Percentiles rank a stretch among this genome's conserved stretches.
phyloP scores from a whole-genome alignment of 2,113 vertebrate genomes.

The Paramormyrops kingsleyae region DNA sequence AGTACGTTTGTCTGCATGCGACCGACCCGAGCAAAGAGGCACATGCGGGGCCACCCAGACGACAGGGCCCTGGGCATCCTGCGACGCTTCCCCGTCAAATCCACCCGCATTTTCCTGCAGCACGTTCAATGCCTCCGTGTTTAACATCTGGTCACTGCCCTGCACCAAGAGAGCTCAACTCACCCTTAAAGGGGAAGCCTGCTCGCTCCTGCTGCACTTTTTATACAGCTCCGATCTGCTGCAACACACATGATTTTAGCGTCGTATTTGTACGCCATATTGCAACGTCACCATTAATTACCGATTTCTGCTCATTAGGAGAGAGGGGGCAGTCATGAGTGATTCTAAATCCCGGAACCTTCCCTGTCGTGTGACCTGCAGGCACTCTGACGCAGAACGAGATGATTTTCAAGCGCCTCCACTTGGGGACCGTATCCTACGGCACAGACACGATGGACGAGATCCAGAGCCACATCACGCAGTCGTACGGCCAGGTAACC shows the following conservation, averaged over 20 bases:
- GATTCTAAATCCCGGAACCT: neutral
- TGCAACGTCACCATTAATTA: neutral
- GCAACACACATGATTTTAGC: neutral
- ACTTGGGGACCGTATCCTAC: slow-evolving; percentile 92
- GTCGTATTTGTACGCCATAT: neutral
- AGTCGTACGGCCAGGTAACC: slow-evolving; percentile 75
- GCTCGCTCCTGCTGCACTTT: neutral
- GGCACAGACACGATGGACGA: slow-evolving; percentile 96
- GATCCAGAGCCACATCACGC: slow-evolving; percentile 82
- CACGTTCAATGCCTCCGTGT: neutral
- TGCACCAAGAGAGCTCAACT: neutral
- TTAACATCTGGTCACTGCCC: neutral
- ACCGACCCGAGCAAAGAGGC: neutral
- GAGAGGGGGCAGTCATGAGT: neutral
- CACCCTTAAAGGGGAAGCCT: neutral
- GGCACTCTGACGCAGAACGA: slow-evolving; percentile 96
- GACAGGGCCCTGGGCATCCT: neutral
- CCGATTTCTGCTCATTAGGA: no score
- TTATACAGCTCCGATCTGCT: neutral
- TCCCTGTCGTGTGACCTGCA: slow-evolving; percentile 44
- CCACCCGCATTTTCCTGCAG: neutral
- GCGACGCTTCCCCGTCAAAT: neutral
- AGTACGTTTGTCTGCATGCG: no score
- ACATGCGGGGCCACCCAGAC: neutral
- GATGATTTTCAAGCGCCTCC: slow-evolving; percentile 95